phyloP scores from a whole-genome alignment of 2,888 invertebrate species.

The Athalia circularis region DNA sequence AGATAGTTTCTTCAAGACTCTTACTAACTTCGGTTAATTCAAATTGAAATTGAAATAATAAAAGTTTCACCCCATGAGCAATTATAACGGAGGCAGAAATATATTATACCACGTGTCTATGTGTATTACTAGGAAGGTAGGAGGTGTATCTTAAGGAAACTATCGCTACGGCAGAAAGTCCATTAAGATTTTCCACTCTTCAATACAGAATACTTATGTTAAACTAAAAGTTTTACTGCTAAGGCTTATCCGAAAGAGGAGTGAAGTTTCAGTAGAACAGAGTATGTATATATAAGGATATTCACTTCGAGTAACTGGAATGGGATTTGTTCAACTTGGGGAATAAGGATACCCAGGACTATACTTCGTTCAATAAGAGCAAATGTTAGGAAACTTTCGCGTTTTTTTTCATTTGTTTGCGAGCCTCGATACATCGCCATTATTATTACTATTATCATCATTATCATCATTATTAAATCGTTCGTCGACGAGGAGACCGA shows the following conservation, averaged over 20 bases:
- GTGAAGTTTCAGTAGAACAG: not conserved
- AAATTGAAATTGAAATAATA: not conserved
- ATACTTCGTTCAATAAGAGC: not conserved
- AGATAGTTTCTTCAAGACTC: too few relatives aligned
- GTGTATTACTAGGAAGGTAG: not conserved
- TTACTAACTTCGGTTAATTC: too few relatives aligned
- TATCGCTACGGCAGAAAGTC: not conserved
- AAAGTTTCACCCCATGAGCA: not conserved
- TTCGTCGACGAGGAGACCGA: not conserved
- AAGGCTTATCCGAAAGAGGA: not conserved
- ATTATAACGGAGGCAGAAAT: not conserved
- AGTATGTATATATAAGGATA: not conserved
- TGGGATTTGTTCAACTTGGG: not conserved
- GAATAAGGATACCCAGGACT: slow-evolving; percentile 21
- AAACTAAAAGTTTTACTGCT: not conserved
- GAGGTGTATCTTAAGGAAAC: not conserved
- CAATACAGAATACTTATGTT: not conserved
- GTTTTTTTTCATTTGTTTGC: not conserved
- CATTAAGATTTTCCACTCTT: slow-evolving; percentile 11
- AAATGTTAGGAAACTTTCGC: slow-evolving; percentile 20
- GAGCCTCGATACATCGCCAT: too few relatives aligned
- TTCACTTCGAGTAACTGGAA: slow-evolving; percentile 20
- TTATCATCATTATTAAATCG: not conserved
- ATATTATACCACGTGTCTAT: not conserved
- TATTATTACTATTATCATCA: too few relatives aligned